phyloP scores from a whole-genome alignment of 2,888 invertebrate species.

The Chrysina gloriosa region DNA sequence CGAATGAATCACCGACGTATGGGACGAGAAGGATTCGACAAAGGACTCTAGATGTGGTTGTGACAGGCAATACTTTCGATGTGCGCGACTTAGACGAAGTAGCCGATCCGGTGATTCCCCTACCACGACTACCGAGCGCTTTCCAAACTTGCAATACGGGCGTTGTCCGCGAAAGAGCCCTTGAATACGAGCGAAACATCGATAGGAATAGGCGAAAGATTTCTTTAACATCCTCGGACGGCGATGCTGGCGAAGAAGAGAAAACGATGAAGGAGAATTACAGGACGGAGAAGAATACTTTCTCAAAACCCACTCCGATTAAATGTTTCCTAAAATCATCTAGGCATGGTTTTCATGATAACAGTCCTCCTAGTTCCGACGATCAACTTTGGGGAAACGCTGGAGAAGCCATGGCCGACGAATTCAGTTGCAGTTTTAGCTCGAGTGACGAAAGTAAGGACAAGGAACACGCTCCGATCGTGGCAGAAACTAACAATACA shows the following conservation, averaged over 20 bases:
- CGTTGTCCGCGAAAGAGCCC: slow-evolving; percentile 66
- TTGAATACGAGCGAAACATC: slow-evolving; percentile 66
- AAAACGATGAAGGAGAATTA: slow-evolving; percentile 39
- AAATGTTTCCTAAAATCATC: slow-evolving; percentile 58
- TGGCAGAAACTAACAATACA: slow-evolving; percentile 14
- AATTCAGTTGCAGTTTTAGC: slow-evolving; percentile 67
- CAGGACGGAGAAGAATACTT: slow-evolving; percentile 30
- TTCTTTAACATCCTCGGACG: slow-evolving; percentile 61
- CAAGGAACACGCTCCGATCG: slow-evolving; percentile 48
- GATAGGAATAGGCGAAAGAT: slow-evolving; percentile 54
- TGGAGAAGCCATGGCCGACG: slow-evolving; percentile 77
- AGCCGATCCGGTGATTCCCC: slow-evolving; percentile 72
- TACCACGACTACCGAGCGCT: slow-evolving; percentile 73
- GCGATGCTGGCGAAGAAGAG: slow-evolving; percentile 69
- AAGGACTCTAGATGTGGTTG: slow-evolving; percentile 79
- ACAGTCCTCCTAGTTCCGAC: slow-evolving; percentile 66
- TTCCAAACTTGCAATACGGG: slow-evolving; percentile 60
- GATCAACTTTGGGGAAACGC: slow-evolving; percentile 70
- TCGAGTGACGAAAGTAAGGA: slow-evolving; percentile 68
- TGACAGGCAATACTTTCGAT: slow-evolving; percentile 81
- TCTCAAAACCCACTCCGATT: slow-evolving; percentile 45
- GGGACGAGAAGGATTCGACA: slow-evolving; percentile 43
- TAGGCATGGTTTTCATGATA: slow-evolving; percentile 51
- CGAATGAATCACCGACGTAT: slow-evolving; percentile 61
- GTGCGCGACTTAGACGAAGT: slow-evolving; percentile 75